Percentiles rank a stretch among this genome's conserved stretches.
Evolutionary conservation across 2,113 vertebrate genomes (phyloP).

Genomic region (Chauna torquata): DNA sequence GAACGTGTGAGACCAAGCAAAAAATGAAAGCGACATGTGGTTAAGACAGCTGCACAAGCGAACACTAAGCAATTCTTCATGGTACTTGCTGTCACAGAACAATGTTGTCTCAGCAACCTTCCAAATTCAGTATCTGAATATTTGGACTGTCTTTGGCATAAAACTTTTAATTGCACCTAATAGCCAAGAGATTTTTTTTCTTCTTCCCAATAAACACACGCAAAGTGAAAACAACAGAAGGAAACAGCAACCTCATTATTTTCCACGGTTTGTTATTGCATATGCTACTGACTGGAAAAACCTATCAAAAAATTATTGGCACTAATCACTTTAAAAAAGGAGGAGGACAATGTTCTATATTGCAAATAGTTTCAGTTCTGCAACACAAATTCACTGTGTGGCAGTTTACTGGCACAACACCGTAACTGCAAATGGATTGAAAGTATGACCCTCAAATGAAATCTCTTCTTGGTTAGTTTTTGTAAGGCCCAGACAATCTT

Average conservation of each 20-base stretch:
- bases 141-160: not conserved
- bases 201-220: not conserved
- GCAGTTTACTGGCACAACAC: not conserved
- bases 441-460: accelerated
- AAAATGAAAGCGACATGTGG: not conserved
- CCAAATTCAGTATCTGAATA: not conserved
- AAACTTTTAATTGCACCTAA: not conserved
- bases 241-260: not conserved
- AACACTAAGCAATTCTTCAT: not conserved
- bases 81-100: not conserved
- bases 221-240: not conserved
- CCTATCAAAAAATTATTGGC: not conserved
- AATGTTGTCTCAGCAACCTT: accelerated
- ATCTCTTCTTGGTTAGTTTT: not conserved
- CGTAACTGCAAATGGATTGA: accelerated
- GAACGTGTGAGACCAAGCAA: not conserved
- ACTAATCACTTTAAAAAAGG: not conserved
- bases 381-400: not conserved
- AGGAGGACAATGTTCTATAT: accelerated
- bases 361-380: not conserved
- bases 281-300: not conserved
- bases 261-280: not conserved
- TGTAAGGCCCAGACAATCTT: not conserved
- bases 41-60: not conserved
- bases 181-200: not conserved